These are phyloP conservation scores for Tiliacea aurago DNA, from an alignment of 2,888 invertebrate genomes.

Conservation along the genomic window DNA sequence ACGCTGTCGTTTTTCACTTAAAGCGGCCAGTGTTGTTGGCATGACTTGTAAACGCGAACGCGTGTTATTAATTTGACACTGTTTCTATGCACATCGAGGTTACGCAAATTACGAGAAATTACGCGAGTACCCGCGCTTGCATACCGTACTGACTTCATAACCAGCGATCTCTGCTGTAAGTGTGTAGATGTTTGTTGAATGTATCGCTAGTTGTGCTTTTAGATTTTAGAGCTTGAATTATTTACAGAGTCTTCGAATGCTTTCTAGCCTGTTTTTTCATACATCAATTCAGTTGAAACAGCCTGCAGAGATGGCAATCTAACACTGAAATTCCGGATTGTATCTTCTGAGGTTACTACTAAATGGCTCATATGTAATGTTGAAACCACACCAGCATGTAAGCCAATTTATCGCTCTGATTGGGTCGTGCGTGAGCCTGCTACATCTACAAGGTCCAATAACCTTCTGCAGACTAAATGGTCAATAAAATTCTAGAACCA, in stretches of 20 bases:
- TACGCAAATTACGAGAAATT: slow-evolving; percentile 58
- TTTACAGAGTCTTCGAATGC: neutral
- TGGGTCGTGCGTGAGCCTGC: slow-evolving; percentile 5
- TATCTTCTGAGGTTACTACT: neutral
- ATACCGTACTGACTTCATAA: slow-evolving; percentile 21
- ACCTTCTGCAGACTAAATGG: neutral
- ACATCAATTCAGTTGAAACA: neutral
- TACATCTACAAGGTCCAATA: slow-evolving; percentile 8
- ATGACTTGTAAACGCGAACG: slow-evolving; percentile 57
- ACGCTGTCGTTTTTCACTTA: slow-evolving; percentile 41
- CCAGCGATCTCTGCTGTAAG: slow-evolving; percentile 14
- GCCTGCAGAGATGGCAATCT: neutral
- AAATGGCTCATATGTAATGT: neutral
- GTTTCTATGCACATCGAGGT: slow-evolving; percentile 61
- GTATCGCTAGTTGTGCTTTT: slow-evolving; percentile 6
- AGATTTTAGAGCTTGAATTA: neutral
- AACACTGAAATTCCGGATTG: neutral
- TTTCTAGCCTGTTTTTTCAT: neutral
- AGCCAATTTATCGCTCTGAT: slow-evolving; percentile 21
- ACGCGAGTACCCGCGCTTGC: slow-evolving; percentile 30
- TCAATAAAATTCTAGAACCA: slow-evolving; percentile 9
- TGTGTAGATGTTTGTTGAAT: slow-evolving; percentile 2
- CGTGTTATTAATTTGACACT: slow-evolving; percentile 73
- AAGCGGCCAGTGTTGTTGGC: slow-evolving; percentile 38
- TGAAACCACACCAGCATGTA: neutral